Evolutionary conservation across 2,113 vertebrate species (phyloP).

Genomic region (Phaetusa simplex): DNA sequence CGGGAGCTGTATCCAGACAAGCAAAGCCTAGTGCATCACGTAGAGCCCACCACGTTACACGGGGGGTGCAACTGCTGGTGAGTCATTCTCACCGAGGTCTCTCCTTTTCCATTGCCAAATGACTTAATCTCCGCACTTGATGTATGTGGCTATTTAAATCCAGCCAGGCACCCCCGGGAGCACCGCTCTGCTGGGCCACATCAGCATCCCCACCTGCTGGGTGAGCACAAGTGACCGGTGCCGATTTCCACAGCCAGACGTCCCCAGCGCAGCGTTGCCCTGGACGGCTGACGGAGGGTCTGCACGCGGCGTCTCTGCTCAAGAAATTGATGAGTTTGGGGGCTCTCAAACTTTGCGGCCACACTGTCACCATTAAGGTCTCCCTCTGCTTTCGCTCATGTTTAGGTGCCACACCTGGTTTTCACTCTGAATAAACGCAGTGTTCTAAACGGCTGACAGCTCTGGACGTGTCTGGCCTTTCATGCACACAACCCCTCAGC

Average conservation of each 20-base stretch:
- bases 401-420: neutral
- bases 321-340: neutral
- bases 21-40: neutral
- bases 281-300: neutral
- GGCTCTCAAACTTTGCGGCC: neutral
- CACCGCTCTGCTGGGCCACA: neutral
- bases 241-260: neutral
- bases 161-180: neutral
- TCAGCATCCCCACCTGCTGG: neutral
- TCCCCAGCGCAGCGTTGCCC: neutral
- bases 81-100: neutral
- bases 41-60: neutral
- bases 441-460: neutral
- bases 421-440: neutral
- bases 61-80: neutral
- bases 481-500: neutral
- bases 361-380: neutral
- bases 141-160: neutral
- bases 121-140: neutral
- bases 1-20: neutral
- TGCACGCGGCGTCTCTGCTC: accelerated
- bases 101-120: neutral
- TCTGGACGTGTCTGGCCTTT: neutral
- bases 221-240: neutral
- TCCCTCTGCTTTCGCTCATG: neutral